Percentiles rank a stretch among this genome's conserved stretches.
Evolutionary conservation across 2,888 invertebrate species (phyloP).

Genomic region (Polydrusus tereticollis): DNA sequence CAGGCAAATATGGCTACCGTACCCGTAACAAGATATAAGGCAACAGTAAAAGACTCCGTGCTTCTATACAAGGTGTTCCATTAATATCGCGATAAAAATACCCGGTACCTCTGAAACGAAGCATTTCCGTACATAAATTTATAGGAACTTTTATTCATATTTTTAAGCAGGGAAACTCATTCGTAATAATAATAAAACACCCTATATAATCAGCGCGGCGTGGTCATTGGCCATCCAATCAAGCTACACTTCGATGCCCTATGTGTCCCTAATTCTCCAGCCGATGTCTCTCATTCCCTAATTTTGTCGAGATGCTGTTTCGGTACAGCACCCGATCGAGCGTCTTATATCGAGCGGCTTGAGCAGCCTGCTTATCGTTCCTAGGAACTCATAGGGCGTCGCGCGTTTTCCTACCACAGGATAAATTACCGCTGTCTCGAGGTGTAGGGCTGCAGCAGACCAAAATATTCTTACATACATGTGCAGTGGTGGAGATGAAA

Average conservation of each 20-base stretch:
- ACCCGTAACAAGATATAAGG: not conserved
- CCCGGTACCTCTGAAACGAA: too few species aligned
- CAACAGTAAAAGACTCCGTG: not conserved
- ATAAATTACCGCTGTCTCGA: conserved; percentile 18
- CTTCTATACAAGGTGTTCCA: too few species aligned
- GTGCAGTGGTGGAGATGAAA: not conserved
- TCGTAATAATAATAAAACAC: too few species aligned
- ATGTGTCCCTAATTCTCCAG: not conserved
- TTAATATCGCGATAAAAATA: too few species aligned
- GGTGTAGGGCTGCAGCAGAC: conserved; percentile 1
- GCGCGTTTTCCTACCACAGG: conserved; percentile 15
- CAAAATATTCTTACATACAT: not conserved
- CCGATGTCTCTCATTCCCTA: not conserved
- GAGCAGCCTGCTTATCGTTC: conserved; percentile 13
- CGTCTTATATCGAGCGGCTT: conserved; percentile 4
- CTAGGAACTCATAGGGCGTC: conserved; percentile 8
- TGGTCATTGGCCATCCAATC: conserved; percentile 6
- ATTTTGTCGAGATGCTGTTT: not conserved
- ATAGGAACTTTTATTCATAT: too few species aligned
- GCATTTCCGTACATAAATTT: too few species aligned
- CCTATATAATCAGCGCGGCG: conserved; percentile 7
- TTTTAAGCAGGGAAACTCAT: too few species aligned
- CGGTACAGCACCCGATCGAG: not conserved
- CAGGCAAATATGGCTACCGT: not conserved
- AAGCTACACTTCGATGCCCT: not conserved